Evolutionary conservation across 2,797 vertebrate species (phyloP), one percentile per base, ranked within the genome.

Genomic region (Microchirus variegatus): DNA sequence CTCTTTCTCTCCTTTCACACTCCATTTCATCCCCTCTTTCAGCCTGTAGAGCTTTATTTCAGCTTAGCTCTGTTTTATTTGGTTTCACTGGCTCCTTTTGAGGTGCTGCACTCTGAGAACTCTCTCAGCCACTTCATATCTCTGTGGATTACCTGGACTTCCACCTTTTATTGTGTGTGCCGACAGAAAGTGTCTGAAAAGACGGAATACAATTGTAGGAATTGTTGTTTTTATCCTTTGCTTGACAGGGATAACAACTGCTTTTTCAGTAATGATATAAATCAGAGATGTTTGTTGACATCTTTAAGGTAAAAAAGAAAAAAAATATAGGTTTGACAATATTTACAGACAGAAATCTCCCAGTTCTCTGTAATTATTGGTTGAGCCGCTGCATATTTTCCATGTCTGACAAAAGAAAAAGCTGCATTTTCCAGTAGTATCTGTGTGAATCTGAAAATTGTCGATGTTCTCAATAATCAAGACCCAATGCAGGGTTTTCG

Each of bases 11-110:
- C 54, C 26, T 47, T 38, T 19, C 43, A 40, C 48, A 77, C 67
- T 70, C 66, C 81, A 70, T 70, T 76, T 45, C 55, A 69, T 77
- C 71, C 70, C 41, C 42, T n/a, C 10, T 72, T 70, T 71, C 65
- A 69, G 58, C 43, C 78, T 65, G 72, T 71, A 57, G 64, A 78
- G 73, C 46, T 81, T 77, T 53, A 74, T 80, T 83, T 82, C 72
- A 64, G 67, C 75, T 46, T 17, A 53, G 55, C 26, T 46, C 56
- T 53, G 45, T 60, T 77, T 82, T 81, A 86, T 88, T 80, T 78
- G 63, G 59, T 79, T 77, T 71, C 71, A 54, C 63, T 64, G 70
- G 70, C 72, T 75, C 67, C 75, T 80, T 68, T 81, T 65, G 52
- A 31, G 41, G 12, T 0, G 5, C 59, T n/a, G 26, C 51, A 13